These are phyloP conservation scores for Hypanus sabinus DNA, from an alignment of 2,113 vertebrate species.

Conservation along the genomic window DNA sequence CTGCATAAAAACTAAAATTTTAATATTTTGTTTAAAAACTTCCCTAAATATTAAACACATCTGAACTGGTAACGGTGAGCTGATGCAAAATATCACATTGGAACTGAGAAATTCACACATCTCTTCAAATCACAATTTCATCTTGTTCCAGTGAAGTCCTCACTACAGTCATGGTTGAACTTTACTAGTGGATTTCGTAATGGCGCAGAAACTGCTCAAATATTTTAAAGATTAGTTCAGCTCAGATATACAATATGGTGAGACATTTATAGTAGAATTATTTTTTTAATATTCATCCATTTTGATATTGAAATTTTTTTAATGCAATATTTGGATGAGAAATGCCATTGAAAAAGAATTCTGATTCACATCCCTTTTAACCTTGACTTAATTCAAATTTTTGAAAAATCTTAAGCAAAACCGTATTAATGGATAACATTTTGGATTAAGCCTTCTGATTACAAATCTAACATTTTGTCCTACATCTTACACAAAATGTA, in stretches of 20 bases:
- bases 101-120: constrained; percentile 3
- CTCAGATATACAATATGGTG: background rate
- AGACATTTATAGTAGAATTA: background rate
- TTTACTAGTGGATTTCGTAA: background rate
- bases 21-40: background rate
- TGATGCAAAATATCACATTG: constrained; percentile 4
- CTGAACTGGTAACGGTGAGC: background rate
- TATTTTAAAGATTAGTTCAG: background rate
- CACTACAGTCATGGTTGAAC: background rate
- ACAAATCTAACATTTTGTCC: background rate
- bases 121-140: constrained; percentile 11
- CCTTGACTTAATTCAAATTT: background rate
- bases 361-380: background rate
- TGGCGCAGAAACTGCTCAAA: background rate
- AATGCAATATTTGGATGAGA: background rate
- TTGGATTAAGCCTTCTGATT: background rate
- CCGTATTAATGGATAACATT: background rate
- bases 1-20: background rate
- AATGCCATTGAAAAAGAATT: background rate
- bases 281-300: background rate
- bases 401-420: background rate
- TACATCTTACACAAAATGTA: background rate
- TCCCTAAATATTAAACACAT: background rate
- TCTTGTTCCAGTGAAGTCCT: background rate
- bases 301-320: background rate